A percentile compares a stretch with the other conserved stretches of the same genome.
phyloP scores from a whole-genome alignment of 2,888 invertebrate genomes.

The Spilarctia lutea region DNA sequence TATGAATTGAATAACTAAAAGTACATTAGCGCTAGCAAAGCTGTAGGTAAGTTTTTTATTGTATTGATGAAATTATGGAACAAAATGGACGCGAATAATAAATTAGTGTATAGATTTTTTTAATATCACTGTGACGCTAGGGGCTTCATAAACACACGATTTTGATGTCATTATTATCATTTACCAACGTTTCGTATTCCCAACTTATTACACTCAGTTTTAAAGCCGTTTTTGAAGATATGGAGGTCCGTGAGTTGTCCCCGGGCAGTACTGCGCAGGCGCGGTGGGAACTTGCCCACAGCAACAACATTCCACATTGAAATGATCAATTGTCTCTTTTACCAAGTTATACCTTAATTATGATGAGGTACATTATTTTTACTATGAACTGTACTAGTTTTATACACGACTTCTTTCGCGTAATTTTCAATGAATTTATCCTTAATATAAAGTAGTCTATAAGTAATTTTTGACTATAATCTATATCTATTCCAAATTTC shows the following conservation, averaged over 20 bases:
- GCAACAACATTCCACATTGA: constrained; percentile 20
- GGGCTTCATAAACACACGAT: background rate
- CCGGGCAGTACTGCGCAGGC: constrained; percentile 10
- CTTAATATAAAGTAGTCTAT: background rate
- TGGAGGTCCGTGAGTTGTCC: background rate
- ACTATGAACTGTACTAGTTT: background rate
- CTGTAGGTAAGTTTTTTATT: no score
- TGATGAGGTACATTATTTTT: constrained; percentile 5
- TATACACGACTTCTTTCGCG: background rate
- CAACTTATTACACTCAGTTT: constrained; percentile 9
- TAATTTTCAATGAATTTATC: background rate
- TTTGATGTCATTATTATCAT: background rate
- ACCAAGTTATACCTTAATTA: background rate
- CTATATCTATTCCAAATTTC: no score
- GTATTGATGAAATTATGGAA: no score
- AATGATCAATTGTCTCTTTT: constrained; percentile 16
- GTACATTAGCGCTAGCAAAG: no score
- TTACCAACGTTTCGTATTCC: background rate
- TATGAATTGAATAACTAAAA: no score
- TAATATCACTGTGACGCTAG: no score
- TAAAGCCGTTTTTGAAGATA: no score
- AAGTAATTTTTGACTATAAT: no score
- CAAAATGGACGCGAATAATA: no score
- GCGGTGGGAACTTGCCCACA: constrained; percentile 31
- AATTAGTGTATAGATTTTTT: no score